Percentiles rank a stretch among this genome's conserved stretches.
Conservation (phyloP, 2,797 vertebrate genomes). For the Eremophila alpestris region DNA sequence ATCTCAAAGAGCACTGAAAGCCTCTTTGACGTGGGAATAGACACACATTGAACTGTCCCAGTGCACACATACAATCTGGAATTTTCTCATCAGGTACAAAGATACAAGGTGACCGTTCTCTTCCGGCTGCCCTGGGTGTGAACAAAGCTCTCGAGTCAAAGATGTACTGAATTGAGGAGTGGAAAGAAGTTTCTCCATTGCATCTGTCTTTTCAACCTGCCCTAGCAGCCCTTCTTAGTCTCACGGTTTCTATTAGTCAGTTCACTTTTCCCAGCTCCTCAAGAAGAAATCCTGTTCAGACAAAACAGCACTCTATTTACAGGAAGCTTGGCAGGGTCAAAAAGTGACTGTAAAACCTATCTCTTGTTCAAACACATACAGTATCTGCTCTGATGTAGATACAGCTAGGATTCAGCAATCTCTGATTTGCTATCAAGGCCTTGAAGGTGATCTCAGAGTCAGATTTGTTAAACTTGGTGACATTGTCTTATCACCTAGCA, state of each 20-base stretch:
- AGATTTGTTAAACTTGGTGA: constrained; percentile 28
- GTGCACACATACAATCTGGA: constrained; percentile 52
- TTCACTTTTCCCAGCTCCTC: constrained; percentile 17
- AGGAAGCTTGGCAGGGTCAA: constrained; percentile 47
- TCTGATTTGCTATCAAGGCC: constrained; percentile 19
- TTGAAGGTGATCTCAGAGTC: constrained; percentile 51
- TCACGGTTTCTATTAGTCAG: neutral
- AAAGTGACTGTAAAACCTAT: neutral
- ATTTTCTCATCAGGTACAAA: constrained; percentile 57
- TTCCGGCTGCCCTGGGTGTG: constrained; percentile 37
- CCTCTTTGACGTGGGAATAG: constrained; percentile 61
- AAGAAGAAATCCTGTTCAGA: constrained; percentile 29
- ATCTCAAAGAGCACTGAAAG: constrained; percentile 56
- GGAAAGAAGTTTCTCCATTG: constrained; percentile 11
- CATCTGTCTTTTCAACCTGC: constrained; percentile 14
- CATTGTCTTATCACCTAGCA: constrained; percentile 18
- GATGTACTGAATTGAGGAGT: neutral
- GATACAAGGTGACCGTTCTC: constrained; percentile 58
- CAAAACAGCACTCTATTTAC: neutral
- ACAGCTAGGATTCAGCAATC: neutral
- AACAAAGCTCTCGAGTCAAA: constrained; percentile 47
- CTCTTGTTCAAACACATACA: constrained; percentile 1
- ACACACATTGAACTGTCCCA: constrained; percentile 56
- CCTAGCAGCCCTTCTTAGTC: neutral
- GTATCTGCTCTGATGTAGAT: constrained; percentile 16